phyloP scores from a whole-genome alignment of 2,888 invertebrate genomes.

The Disparrhopalites patrizii region DNA sequence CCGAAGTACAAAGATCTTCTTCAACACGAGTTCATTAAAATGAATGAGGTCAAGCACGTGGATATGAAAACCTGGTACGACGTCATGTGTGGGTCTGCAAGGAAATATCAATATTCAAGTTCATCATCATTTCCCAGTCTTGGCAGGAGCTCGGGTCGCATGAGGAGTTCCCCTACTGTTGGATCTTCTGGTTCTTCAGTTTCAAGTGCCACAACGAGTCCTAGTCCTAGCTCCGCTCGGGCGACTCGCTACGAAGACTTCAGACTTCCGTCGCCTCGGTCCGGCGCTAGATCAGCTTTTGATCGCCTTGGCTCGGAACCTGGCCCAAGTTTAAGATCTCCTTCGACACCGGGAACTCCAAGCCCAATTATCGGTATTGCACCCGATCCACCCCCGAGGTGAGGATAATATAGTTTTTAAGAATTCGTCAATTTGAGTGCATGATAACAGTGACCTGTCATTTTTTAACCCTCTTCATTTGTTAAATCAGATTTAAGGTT shows the following conservation, averaged over 20 bases:
- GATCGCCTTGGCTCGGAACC: constrained; percentile 44
- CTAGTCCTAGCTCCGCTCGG: constrained; percentile 42
- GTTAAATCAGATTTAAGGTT: too few relatives aligned
- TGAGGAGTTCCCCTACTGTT: constrained; percentile 34
- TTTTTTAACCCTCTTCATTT: too few relatives aligned
- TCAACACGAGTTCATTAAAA: constrained; percentile 80
- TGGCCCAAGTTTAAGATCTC: constrained; percentile 36
- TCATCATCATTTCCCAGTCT: constrained; percentile 38
- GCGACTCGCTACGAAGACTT: constrained; percentile 45
- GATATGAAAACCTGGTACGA: constrained; percentile 80
- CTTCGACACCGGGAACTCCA: constrained; percentile 46
- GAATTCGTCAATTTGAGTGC: background rate
- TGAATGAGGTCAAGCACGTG: constrained; percentile 62
- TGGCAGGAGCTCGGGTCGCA: constrained; percentile 34
- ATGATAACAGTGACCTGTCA: too few relatives aligned
- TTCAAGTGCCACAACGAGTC: constrained; percentile 37
- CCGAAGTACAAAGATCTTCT: constrained; percentile 91
- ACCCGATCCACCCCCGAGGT: constrained; percentile 48
- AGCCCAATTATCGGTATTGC: constrained; percentile 43
- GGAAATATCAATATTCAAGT: constrained; percentile 32
- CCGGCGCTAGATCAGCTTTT: constrained; percentile 30
- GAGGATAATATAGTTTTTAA: constrained; percentile 9
- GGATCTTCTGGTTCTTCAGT: constrained; percentile 33
- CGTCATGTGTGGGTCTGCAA: constrained; percentile 37
- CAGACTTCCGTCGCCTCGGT: constrained; percentile 35